Conservation (phyloP, 1,140 invertebrate species). For the Vollenhovia emeryi region DNA sequence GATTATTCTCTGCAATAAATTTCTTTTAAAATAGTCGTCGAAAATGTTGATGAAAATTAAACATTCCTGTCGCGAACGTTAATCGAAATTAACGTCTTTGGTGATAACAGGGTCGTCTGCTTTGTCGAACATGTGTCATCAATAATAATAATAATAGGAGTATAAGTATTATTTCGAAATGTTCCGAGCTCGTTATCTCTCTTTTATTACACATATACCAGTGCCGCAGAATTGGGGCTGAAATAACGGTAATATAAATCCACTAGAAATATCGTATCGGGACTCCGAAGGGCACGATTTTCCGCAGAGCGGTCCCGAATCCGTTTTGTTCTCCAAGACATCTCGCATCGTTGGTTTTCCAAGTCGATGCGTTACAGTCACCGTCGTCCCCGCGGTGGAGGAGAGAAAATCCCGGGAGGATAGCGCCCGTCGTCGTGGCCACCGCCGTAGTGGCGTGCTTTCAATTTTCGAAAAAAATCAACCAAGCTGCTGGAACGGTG, state of each 20-base stretch:
- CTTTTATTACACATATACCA: neutral
- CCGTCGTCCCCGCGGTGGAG: neutral
- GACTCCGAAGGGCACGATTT: neutral
- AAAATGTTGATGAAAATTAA: constrained; percentile 5
- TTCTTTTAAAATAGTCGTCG: neutral
- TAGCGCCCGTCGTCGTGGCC: neutral
- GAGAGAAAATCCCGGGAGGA: constrained; percentile 25
- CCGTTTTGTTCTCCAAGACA: constrained; percentile 39
- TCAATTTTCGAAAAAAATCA: constrained; percentile 27
- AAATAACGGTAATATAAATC: neutral
- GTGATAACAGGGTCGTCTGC: neutral
- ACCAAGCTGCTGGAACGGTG: neutral
- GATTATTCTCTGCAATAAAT: constrained; percentile 26
- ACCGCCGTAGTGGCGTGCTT: neutral
- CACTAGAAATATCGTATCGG: constrained; percentile 19
- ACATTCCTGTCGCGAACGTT: neutral
- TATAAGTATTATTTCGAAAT: neutral
- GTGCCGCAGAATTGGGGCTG: neutral
- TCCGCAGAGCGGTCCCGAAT: constrained; percentile 6
- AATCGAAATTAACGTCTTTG: neutral
- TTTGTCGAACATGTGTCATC: neutral
- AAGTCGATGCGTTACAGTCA: constrained; percentile 14
- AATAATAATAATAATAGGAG: neutral
- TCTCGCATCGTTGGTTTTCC: constrained; percentile 47
- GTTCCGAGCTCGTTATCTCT: neutral